phyloP scores from a whole-genome alignment of 2,888 invertebrate genomes.

The Argyresthia albistria region DNA sequence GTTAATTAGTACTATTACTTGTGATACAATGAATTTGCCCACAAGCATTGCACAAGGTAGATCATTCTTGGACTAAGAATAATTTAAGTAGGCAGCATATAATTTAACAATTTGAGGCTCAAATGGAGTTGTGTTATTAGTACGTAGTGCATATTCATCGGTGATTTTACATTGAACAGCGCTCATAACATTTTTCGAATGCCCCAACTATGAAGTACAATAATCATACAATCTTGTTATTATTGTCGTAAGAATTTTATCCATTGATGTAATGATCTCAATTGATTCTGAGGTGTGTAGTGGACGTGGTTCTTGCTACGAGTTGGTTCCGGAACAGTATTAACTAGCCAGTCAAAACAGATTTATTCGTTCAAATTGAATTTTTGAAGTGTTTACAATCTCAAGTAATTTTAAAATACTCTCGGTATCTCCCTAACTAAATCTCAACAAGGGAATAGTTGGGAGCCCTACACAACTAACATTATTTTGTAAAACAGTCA shows the following conservation, averaged over 20 bases:
- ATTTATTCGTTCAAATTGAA: not conserved
- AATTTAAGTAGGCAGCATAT: constrained; percentile 34
- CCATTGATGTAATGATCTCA: constrained; percentile 51
- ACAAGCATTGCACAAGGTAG: not conserved
- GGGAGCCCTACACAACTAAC: not conserved
- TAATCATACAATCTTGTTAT: constrained; percentile 45
- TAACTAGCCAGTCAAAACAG: not conserved
- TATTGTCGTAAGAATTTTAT: constrained; percentile 50
- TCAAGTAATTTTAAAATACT: not conserved
- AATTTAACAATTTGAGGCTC: constrained; percentile 41
- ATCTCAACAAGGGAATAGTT: too few species aligned
- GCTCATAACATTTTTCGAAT: constrained; percentile 62
- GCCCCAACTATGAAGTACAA: constrained; percentile 49
- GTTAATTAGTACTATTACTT: too few species aligned
- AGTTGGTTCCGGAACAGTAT: not conserved
- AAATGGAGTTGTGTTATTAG: constrained; percentile 14
- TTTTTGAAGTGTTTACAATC: not conserved
- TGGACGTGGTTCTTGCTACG: not conserved
- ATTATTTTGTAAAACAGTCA: not conserved
- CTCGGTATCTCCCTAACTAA: not conserved
- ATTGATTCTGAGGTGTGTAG: constrained; percentile 33
- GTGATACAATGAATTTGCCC: too few species aligned
- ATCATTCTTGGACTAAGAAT: constrained; percentile 16
- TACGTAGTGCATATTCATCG: not conserved
- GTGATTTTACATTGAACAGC: constrained; percentile 19